Conservation (phyloP, 2,797 vertebrate genomes). For the Paguma larvata region DNA sequence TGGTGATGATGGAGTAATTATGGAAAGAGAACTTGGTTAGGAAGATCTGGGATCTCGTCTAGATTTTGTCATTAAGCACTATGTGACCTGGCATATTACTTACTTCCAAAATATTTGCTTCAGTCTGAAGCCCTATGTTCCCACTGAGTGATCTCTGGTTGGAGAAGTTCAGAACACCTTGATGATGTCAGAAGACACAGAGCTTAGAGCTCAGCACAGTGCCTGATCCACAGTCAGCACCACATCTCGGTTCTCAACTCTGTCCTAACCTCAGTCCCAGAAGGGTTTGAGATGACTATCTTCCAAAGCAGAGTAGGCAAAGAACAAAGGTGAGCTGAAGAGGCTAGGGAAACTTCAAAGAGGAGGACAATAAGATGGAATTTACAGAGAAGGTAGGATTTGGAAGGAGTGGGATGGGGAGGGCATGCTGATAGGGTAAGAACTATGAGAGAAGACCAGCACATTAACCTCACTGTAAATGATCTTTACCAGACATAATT, state of each 20-base stretch:
- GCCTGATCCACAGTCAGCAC: not conserved
- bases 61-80: not conserved
- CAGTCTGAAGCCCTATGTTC: not conserved
- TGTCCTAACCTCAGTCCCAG: not conserved
- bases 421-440: not conserved
- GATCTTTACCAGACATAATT: not conserved
- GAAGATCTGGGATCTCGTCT: conserved; percentile 8
- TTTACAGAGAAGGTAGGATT: conserved; percentile 9
- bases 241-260: not conserved
- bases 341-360: not conserved
- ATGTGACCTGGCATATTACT: not conserved
- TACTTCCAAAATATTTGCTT: not conserved
- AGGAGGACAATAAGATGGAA: not conserved
- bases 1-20: not conserved
- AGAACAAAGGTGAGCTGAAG: not conserved
- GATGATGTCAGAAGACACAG: not conserved
- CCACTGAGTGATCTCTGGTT: not conserved
- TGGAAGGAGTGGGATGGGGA: not conserved
- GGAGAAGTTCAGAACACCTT: not conserved
- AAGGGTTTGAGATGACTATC: not conserved
- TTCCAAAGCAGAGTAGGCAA: not conserved
- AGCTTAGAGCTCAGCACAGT: not conserved
- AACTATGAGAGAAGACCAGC: not conserved
- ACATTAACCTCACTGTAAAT: not conserved
- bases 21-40: not conserved